A percentile compares a stretch with the other conserved stretches of the same genome.
Conservation (phyloP, 2,888 invertebrate species). For the Steinernema hermaphroditum region DNA sequence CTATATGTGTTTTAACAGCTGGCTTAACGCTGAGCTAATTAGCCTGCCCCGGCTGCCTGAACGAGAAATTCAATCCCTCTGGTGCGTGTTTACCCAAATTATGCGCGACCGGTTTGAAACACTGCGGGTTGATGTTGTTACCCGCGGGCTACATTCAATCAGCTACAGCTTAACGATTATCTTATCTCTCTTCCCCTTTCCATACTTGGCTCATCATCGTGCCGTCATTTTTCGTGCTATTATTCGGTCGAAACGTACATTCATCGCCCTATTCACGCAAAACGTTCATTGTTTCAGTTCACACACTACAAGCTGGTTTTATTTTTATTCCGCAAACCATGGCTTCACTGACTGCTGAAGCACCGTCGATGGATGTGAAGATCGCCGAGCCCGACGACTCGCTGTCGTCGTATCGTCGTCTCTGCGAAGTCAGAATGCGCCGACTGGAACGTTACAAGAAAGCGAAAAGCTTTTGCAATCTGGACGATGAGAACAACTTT, state of each 20-base stretch:
- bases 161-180: slow-evolving; percentile 24
- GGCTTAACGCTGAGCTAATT: background rate
- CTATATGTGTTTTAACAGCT: no score
- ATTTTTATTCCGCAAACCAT: background rate
- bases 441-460: slow-evolving; percentile 64
- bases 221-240: no score
- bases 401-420: slow-evolving; percentile 46
- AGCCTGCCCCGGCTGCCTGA: background rate
- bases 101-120: slow-evolving; percentile 27
- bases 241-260: no score
- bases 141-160: slow-evolving; percentile 27
- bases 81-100: slow-evolving; percentile 29
- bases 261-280: no score
- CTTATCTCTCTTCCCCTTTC: background rate
- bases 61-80: slow-evolving; percentile 7
- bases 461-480: slow-evolving; percentile 59
- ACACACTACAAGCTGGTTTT: slow-evolving; percentile 1
- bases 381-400: background rate
- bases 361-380: slow-evolving; percentile 3
- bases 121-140: background rate
- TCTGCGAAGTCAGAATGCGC: slow-evolving; percentile 57
- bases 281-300: slow-evolving; percentile 1
- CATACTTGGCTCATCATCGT: no score
- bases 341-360: slow-evolving; percentile 13
- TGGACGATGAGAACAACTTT: slow-evolving; percentile 44